Conservation (phyloP, 1,140 invertebrate genomes). For the Patella vulgata region DNA sequence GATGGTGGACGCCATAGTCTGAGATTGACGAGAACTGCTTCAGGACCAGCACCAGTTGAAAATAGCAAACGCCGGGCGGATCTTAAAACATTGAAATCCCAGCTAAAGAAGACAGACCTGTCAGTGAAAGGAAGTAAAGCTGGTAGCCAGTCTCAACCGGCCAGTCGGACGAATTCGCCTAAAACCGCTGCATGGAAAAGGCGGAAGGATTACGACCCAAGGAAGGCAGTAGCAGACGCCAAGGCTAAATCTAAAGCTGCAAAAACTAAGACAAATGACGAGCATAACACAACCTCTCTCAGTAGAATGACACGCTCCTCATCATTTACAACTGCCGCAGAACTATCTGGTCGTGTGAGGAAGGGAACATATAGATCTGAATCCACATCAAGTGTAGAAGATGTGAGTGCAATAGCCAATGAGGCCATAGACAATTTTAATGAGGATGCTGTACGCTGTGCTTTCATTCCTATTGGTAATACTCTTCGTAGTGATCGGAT, state of each 20-base stretch:
- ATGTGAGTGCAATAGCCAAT: constrained; percentile 38
- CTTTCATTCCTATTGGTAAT: constrained; percentile 35
- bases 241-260: constrained; percentile 49
- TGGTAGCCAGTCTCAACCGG: constrained; percentile 40
- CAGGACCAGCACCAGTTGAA: no score
- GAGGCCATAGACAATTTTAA: constrained; percentile 34
- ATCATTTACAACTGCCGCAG: constrained; percentile 51
- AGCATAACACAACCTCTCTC: constrained; percentile 5
- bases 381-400: constrained; percentile 48
- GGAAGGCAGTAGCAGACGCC: constrained; percentile 82
- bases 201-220: constrained; percentile 88
- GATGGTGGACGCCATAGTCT: constrained; percentile 77
- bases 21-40: constrained; percentile 58
- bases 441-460: constrained; percentile 30
- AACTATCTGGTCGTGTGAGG: constrained; percentile 30
- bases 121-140: constrained; percentile 30
- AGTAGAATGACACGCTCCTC: constrained; percentile 49
- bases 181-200: constrained; percentile 86
- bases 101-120: constrained; percentile 45
- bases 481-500: constrained; percentile 29
- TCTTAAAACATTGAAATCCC: no score
- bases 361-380: constrained; percentile 33
- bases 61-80: no score
- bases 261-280: constrained; percentile 16
- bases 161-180: constrained; percentile 54